phyloP scores from a whole-genome alignment of 2,888 invertebrate genomes.

The Hirtodrosophila confusa region DNA sequence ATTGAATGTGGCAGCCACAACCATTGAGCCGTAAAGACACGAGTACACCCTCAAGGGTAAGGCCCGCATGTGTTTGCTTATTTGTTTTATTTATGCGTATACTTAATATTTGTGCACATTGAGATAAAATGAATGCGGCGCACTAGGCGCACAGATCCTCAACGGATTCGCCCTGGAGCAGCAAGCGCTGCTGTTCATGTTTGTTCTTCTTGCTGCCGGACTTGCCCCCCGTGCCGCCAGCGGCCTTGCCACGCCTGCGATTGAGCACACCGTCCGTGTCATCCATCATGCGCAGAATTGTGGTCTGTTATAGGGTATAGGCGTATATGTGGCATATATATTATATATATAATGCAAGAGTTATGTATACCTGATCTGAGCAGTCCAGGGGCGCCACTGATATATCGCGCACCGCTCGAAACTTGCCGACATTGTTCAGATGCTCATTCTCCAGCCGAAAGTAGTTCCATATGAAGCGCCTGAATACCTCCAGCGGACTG shows the following conservation, averaged over 20 bases:
- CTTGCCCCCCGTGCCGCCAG: constrained; percentile 60
- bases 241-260: constrained; percentile 75
- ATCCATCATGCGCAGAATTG: constrained; percentile 84
- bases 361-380: constrained; percentile 87
- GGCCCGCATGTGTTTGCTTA: neutral
- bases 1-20: constrained; percentile 23
- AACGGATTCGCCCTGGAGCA: constrained; percentile 82
- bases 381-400: constrained; percentile 91
- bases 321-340: neutral
- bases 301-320: constrained; percentile 81
- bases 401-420: constrained; percentile 94
- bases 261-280: constrained; percentile 83
- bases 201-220: constrained; percentile 78
- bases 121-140: constrained; percentile 18
- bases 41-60: no score
- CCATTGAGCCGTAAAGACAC: neutral
- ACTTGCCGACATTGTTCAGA: constrained; percentile 94
- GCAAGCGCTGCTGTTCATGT: constrained; percentile 77
- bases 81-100: constrained; percentile 47
- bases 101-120: constrained; percentile 70
- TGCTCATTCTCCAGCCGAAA: constrained; percentile 96
- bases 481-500: constrained; percentile 89
- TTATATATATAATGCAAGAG: neutral
- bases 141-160: constrained; percentile 82
- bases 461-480: constrained; percentile 94